A percentile compares a stretch with the other conserved stretches of the same genome.
Evolutionary conservation across 2,888 invertebrate species (phyloP).

Genomic region (Aromia moschata): DNA sequence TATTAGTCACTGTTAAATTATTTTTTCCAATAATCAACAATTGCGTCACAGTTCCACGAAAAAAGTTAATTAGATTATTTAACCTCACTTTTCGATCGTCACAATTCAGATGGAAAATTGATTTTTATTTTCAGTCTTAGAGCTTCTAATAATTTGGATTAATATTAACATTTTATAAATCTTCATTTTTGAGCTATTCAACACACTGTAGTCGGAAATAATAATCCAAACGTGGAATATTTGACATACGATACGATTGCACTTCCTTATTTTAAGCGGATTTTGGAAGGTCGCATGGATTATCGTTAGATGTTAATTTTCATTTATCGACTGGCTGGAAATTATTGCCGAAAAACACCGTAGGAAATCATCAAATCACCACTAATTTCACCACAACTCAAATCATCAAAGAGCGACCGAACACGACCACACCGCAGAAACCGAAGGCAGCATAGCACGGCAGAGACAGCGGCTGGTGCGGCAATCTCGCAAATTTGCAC

Average conservation of each 20-base stretch:
- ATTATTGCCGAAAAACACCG: background rate
- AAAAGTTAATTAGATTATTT: slow-evolving; percentile 31
- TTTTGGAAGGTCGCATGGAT: slow-evolving; percentile 39
- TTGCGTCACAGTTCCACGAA: slow-evolving; percentile 46
- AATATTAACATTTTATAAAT: slow-evolving; percentile 59
- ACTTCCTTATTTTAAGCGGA: slow-evolving; percentile 33
- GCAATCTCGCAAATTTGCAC: background rate
- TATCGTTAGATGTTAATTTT: slow-evolving; percentile 4
- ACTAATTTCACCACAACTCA: background rate
- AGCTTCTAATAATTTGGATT: slow-evolving; percentile 61
- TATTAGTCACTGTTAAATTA: slow-evolving; percentile 30
- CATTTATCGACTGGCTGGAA: background rate
- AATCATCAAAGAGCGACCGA: background rate
- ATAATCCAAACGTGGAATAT: slow-evolving; percentile 16
- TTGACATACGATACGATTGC: slow-evolving; percentile 17
- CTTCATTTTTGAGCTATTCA: slow-evolving; percentile 56
- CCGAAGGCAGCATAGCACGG: slow-evolving; percentile 2
- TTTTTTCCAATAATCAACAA: slow-evolving; percentile 22
- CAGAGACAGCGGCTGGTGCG: background rate
- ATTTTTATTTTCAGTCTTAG: slow-evolving; percentile 53
- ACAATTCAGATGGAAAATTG: slow-evolving; percentile 40
- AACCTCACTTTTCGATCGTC: slow-evolving; percentile 49
- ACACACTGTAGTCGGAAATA: slow-evolving; percentile 10
- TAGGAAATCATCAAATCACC: background rate
- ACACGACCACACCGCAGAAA: background rate